A percentile compares a stretch with the other conserved stretches of the same genome.
Evolutionary conservation across 2,888 invertebrate species (phyloP).

Genomic region (Cataglyphis altisquamis): DNA sequence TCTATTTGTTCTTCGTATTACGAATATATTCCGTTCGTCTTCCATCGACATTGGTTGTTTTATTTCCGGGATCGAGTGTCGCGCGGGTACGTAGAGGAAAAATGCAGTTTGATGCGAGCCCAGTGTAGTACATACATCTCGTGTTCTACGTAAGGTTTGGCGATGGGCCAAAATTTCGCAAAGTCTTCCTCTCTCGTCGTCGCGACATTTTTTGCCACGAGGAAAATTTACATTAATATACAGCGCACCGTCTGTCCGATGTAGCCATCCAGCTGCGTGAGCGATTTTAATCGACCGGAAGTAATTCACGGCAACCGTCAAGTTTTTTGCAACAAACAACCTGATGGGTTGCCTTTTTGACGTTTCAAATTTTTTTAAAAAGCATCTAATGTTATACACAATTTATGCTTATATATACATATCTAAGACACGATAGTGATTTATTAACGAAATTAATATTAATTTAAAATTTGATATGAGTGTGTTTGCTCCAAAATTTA

Average conservation of each 20-base stretch:
- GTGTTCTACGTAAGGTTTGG: conserved; percentile 67
- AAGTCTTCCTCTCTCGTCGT: conserved; percentile 24
- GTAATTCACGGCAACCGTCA: conserved; percentile 42
- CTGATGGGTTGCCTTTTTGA: conserved; percentile 12
- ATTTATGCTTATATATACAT: not conserved
- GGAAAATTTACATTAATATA: conserved; percentile 36
- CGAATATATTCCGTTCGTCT: conserved; percentile 33
- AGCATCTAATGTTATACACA: not conserved
- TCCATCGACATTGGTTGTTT: conserved; percentile 36
- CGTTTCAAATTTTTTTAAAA: not conserved
- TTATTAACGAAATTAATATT: not conserved
- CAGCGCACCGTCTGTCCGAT: conserved; percentile 12
- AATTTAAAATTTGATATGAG: not conserved
- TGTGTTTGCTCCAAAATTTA: not conserved
- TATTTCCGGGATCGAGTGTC: conserved; percentile 62
- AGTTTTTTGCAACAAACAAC: conserved; percentile 25
- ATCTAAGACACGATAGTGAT: not conserved
- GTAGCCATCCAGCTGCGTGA: conserved; percentile 38
- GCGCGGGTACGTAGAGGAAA: conserved; percentile 34
- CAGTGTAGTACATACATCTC: conserved; percentile 35
- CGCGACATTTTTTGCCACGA: conserved; percentile 26
- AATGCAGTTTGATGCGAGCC: conserved; percentile 54
- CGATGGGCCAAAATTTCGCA: conserved; percentile 41
- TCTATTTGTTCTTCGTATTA: conserved; percentile 46
- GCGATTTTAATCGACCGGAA: conserved; percentile 50